Conservation (phyloP, 2,888 invertebrate genomes). For the Gerris lacustris region DNA sequence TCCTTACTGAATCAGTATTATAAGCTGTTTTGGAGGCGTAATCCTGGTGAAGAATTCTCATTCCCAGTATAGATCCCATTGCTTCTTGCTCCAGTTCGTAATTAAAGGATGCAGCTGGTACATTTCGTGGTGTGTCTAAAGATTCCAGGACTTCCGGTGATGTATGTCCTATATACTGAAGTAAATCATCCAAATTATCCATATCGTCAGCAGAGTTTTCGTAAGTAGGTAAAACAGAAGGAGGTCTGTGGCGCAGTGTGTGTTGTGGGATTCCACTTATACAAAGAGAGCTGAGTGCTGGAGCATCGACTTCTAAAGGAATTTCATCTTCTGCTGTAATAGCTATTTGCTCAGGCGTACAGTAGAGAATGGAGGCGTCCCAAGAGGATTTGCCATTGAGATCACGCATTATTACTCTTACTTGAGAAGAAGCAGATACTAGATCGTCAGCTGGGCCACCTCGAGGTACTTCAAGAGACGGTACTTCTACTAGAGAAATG, state of each 20-base stretch:
- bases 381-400: slow-evolving; percentile 89
- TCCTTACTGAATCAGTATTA: slow-evolving; percentile 2
- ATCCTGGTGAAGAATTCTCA: slow-evolving; percentile 70
- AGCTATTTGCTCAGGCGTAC: slow-evolving; percentile 47
- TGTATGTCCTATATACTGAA: slow-evolving; percentile 81
- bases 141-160: slow-evolving; percentile 73
- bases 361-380: slow-evolving; percentile 85
- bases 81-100: slow-evolving; percentile 69
- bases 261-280: slow-evolving; percentile 42
- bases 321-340: slow-evolving; percentile 5
- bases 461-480: slow-evolving; percentile 66
- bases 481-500: slow-evolving; percentile 78
- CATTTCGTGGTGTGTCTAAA: slow-evolving; percentile 59
- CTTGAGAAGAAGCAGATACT: slow-evolving; percentile 67
- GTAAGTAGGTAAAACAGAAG: slow-evolving; percentile 64
- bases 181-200: slow-evolving; percentile 81
- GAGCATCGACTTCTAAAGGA: slow-evolving; percentile 14
- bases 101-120: slow-evolving; percentile 59
- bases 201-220: slow-evolving; percentile 72
- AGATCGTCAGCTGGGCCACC: slow-evolving; percentile 64
- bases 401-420: slow-evolving; percentile 76
- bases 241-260: slow-evolving; percentile 57
- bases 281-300: slow-evolving; percentile 23
- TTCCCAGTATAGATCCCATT: slow-evolving; percentile 70
- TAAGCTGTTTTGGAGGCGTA: not conserved